Evolutionary conservation across 2,888 invertebrate species (phyloP), one percentile per base, ranked within the genome.

Genomic region (Mesopsocus fuscifrons): DNA sequence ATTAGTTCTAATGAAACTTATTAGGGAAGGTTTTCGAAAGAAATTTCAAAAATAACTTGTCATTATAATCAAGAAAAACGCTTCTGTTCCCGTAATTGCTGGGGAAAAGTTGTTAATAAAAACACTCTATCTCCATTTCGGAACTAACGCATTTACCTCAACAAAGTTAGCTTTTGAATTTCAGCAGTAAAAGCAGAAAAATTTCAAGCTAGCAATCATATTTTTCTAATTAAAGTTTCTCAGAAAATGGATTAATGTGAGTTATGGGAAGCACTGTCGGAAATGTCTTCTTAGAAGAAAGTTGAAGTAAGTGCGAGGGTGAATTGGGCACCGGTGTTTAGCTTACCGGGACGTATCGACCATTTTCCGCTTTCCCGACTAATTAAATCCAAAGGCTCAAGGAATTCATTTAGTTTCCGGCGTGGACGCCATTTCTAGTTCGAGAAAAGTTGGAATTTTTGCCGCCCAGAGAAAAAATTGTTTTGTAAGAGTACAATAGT

Each of bases 11-110:
- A 38, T 38, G 6, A 17, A 17, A 38, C 20, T 38, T 18, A 38
- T 38, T 38, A 38, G 13, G 21, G 21, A 38, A 38, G 20, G 38
- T 16, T 16, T 34, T 34, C 16, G 8, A 34, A 38, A 38, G 6
- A 20, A 38, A 38, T 38, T 38, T 21, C 20, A 20, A 38, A 17
- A 11, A 38, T 6, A 18, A 38, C 34, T 34, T 17, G 34, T 38
- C 6, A 20, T 38, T 38, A 38, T 38, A 38, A 38, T 38, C 18
- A 38, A 20, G 38, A 38, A 38, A 38, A 38, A 38, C 38, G 38
- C 38, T 38, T 38, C 38, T 18, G 20, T 38, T 38, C 18, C 38
- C 38, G 20, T 38, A 38, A 38, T 38, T 38, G 38, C 11, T 20
- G n/a, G 20, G 13, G 20, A 38, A 20, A 38, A 38, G 21, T 26